phyloP scores from a whole-genome alignment of 2,888 invertebrate species.

The Chaetogeoica ovagalla region DNA sequence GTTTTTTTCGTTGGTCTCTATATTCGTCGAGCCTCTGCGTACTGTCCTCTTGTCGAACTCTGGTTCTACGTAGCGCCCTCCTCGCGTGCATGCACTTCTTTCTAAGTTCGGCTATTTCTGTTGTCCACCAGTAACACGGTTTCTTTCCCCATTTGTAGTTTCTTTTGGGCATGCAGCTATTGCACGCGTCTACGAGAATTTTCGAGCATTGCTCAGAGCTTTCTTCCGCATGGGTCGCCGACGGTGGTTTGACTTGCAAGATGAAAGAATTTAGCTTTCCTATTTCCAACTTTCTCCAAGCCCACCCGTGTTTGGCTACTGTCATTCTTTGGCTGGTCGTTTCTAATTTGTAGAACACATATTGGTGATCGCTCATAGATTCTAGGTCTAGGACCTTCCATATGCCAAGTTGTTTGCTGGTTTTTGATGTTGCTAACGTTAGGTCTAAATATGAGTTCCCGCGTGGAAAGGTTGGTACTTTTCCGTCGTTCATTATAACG shows the following conservation, averaged over 20 bases:
- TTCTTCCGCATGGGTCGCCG: too few species aligned
- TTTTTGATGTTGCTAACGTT: too few species aligned
- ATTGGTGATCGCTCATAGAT: not conserved
- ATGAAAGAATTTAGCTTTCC: not conserved
- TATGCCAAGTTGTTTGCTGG: too few species aligned
- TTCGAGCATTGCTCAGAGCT: too few species aligned
- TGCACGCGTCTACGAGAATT: too few species aligned
- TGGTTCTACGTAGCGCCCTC: not conserved
- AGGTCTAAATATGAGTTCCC: slow-evolving; percentile 2
- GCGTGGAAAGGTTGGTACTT: not conserved
- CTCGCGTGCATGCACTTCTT: too few species aligned
- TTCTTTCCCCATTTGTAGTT: too few species aligned
- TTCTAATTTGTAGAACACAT: not conserved
- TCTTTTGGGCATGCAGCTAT: too few species aligned
- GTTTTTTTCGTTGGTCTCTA: not conserved
- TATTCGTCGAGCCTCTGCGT: not conserved
- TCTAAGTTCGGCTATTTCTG: not conserved
- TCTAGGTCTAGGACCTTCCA: too few species aligned
- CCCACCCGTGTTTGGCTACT: not conserved
- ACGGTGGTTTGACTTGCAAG: not conserved
- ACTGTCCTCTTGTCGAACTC: not conserved
- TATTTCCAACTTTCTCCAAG: slow-evolving; percentile 1
- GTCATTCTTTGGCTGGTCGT: not conserved
- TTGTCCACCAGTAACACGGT: slow-evolving; percentile 10
- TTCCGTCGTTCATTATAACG: not conserved